These are phyloP conservation scores for Platycnemis pennipes DNA, from an alignment of 2,888 invertebrate genomes.

Conservation along the genomic window DNA sequence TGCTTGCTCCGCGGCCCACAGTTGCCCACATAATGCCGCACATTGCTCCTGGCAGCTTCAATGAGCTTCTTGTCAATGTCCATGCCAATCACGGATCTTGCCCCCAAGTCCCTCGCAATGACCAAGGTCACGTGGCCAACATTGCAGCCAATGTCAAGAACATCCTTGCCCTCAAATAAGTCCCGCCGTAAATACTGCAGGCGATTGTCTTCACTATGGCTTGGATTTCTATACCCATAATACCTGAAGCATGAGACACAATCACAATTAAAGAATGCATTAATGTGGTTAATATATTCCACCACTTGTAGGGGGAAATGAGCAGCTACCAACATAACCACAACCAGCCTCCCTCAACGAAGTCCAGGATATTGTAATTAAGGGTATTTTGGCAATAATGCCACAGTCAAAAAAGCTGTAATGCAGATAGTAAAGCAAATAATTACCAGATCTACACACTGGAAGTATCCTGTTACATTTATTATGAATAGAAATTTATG, in stretches of 20 bases:
- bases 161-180: constrained; percentile 93
- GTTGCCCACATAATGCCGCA: constrained; percentile 85
- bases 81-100: constrained; percentile 93
- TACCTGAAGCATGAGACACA: constrained; percentile 83
- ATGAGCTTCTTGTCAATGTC: constrained; percentile 96
- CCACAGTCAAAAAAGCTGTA: not conserved
- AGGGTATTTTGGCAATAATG: too few relatives aligned
- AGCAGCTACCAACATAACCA: too few relatives aligned
- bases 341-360: too few relatives aligned
- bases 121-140: constrained; percentile 96
- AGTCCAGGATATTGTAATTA: too few relatives aligned
- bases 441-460: too few relatives aligned
- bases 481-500: too few relatives aligned
- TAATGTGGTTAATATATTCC: too few relatives aligned
- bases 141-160: constrained; percentile 98
- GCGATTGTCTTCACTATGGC: constrained; percentile 90
- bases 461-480: too few relatives aligned
- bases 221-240: constrained; percentile 95
- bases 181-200: constrained; percentile 91
- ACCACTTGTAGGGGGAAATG: too few relatives aligned
- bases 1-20: constrained; percentile 77
- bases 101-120: constrained; percentile 92
- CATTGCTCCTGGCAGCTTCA: constrained; percentile 86
- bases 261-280: too few relatives aligned
- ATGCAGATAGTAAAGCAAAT: too few relatives aligned